Percentiles rank a stretch among this genome's conserved stretches.
phyloP scores from a whole-genome alignment of 2,113 vertebrate species.

The Bubo scandiacus region DNA sequence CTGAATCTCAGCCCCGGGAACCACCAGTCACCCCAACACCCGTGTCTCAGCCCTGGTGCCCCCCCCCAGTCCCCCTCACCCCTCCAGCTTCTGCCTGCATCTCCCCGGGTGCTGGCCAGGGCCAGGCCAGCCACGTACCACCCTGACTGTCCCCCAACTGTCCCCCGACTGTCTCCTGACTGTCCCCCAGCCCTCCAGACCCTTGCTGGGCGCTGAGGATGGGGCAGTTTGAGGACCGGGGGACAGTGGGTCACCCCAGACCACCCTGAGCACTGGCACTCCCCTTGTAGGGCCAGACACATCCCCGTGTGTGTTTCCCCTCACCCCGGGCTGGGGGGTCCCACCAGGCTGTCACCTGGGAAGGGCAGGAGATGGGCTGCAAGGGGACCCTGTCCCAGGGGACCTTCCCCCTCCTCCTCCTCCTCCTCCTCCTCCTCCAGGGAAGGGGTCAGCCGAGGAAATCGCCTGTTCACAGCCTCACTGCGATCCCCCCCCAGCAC shows the following conservation, averaged over 20 bases:
- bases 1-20: not conserved
- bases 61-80: not conserved
- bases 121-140: not conserved
- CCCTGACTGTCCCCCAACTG: accelerated
- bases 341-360: not conserved
- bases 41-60: no score
- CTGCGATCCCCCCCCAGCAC: not conserved
- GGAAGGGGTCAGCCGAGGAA: not conserved
- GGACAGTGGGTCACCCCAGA: not conserved
- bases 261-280: not conserved
- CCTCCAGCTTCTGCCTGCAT: not conserved
- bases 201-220: accelerated
- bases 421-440: not conserved
- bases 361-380: not conserved
- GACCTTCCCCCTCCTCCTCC: not conserved
- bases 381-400: not conserved
- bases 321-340: not conserved
- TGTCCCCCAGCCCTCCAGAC: not conserved
- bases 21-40: no score
- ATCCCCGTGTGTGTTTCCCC: not conserved
- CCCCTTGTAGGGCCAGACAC: not conserved
- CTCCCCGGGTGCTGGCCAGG: not conserved
- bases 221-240: not conserved
- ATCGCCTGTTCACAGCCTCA: no score
- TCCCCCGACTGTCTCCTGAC: not conserved